Conservation (phyloP, 2,113 vertebrate genomes). For the Lasiurus borealis region DNA sequence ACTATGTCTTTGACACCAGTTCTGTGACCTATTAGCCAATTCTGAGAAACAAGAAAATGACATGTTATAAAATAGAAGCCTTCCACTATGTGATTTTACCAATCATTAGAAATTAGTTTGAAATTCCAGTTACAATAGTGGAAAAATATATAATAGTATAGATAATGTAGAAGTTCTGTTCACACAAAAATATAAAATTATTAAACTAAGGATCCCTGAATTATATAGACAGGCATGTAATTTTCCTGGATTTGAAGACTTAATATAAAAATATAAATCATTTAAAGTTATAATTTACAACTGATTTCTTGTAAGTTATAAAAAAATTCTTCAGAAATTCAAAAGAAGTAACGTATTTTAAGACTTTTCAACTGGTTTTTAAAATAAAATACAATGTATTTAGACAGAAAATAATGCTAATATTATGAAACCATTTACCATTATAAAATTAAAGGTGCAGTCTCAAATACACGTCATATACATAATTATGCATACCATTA, state of each 20-base stretch:
- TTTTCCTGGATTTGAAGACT: background rate
- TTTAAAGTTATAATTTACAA: background rate
- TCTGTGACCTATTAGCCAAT: background rate
- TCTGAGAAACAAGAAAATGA: slow-evolving; percentile 25
- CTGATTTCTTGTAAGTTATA: background rate
- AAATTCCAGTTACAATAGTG: background rate
- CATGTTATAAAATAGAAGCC: background rate
- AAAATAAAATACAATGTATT: background rate
- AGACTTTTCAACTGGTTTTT: slow-evolving; percentile 17
- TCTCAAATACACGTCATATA: background rate
- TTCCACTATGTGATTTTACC: background rate
- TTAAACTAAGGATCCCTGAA: background rate
- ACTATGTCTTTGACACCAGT: background rate
- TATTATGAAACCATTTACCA: background rate
- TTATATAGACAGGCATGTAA: background rate
- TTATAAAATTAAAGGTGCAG: background rate
- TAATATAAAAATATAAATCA: background rate
- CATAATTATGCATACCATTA: background rate
- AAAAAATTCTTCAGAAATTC: background rate
- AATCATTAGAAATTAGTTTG: background rate
- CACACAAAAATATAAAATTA: background rate
- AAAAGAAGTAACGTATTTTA: background rate
- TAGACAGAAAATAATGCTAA: background rate
- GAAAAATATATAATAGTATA: background rate
- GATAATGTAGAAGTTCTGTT: accelerated